Percentiles rank a stretch among this genome's conserved stretches.
phyloP scores from a whole-genome alignment of 2,113 vertebrate genomes.

The Arenaria interpres region DNA sequence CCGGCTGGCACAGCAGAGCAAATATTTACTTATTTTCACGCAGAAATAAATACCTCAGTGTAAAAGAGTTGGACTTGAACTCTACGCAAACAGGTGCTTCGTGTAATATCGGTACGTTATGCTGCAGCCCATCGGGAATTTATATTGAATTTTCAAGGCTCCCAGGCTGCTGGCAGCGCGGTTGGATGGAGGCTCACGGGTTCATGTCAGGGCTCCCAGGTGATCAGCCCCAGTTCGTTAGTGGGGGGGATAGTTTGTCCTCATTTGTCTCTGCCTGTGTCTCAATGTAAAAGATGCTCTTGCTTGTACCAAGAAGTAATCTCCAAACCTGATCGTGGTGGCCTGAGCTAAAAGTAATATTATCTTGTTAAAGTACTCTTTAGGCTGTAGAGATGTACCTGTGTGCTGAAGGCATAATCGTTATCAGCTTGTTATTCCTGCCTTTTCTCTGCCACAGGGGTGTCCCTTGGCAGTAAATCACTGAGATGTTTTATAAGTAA shows the following conservation, averaged over 20 bases:
- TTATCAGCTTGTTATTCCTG: not conserved
- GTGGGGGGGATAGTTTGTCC: not conserved
- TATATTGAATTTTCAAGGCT: not conserved
- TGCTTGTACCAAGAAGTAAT: not conserved
- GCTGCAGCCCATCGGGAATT: not conserved
- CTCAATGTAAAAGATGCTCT: not conserved
- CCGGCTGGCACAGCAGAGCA: conserved; percentile 39
- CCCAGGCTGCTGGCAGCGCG: not conserved
- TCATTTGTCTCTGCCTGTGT: not conserved
- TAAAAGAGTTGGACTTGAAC: not conserved
- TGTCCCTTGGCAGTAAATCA: not conserved
- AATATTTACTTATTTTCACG: conserved; percentile 56
- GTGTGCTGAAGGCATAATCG: not conserved
- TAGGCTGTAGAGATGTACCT: not conserved
- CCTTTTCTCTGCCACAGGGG: not conserved
- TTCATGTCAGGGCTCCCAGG: not conserved
- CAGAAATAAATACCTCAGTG: conserved; percentile 22
- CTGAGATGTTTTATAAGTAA: not conserved
- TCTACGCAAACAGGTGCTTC: conserved; percentile 18
- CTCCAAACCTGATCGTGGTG: not conserved
- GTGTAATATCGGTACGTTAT: not conserved
- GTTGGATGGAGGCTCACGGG: not conserved
- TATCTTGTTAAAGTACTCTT: not conserved
- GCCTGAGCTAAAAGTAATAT: not conserved
- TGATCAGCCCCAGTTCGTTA: not conserved